phyloP scores from a whole-genome alignment of 2,113 vertebrate species.

The Physeter macrocephalus region DNA sequence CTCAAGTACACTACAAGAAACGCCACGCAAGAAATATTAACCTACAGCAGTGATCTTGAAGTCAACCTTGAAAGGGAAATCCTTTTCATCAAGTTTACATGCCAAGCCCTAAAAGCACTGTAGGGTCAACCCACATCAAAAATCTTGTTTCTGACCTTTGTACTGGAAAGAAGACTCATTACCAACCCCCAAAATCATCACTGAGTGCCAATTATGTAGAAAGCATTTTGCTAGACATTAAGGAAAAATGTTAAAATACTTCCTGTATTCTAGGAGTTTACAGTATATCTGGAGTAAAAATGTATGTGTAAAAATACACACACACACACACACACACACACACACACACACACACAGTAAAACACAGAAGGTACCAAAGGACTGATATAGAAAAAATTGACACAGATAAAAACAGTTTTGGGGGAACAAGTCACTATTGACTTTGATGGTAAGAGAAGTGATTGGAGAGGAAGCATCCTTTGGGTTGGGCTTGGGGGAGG shows the following conservation, averaged over 20 bases:
- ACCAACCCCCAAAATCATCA: background rate
- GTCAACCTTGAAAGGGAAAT: background rate
- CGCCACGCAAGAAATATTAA: background rate
- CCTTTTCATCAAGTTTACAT: background rate
- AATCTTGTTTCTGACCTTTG: background rate
- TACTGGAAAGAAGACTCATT: background rate
- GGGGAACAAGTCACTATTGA: background rate
- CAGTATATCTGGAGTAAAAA: background rate
- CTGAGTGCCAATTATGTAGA: accelerated
- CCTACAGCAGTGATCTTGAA: background rate
- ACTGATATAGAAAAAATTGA: background rate
- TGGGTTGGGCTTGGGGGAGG: background rate
- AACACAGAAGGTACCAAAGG: background rate
- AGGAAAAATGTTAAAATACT: background rate
- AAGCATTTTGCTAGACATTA: background rate
- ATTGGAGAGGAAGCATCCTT: background rate
- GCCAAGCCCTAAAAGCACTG: background rate
- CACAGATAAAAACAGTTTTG: background rate
- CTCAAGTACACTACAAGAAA: background rate
- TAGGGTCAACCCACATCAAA: background rate
- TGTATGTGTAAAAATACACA: background rate
- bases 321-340: background rate
- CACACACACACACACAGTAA: background rate
- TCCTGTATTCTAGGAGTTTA: background rate
- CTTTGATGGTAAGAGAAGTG: background rate